Conservation (phyloP, 2,797 vertebrate species). For the Danio jaintianensis region DNA sequence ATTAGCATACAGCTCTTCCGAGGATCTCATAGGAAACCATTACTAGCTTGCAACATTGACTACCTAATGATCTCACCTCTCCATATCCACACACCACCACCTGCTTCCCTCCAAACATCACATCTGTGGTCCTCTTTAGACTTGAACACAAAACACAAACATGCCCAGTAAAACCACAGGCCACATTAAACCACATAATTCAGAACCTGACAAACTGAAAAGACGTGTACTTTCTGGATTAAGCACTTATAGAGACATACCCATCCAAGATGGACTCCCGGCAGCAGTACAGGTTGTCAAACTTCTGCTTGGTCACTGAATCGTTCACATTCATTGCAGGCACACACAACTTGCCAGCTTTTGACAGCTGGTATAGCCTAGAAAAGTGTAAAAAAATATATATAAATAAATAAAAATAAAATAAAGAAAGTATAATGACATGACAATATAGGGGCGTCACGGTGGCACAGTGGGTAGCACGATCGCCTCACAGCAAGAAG, state of each 20-base stretch:
- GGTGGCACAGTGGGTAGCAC: no score
- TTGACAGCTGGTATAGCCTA: constrained; percentile 94
- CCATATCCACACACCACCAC: constrained; percentile 97
- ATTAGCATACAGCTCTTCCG: neutral
- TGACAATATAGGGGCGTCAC: no score
- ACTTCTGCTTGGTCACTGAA: constrained; percentile 97
- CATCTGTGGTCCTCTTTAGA: constrained; percentile 95
- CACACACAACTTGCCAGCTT: constrained; percentile 94
- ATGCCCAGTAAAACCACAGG: neutral
- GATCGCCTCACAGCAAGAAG: no score
- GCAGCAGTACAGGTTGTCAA: constrained; percentile 98
- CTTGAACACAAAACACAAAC: constrained; percentile 68
- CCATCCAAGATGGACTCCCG: constrained; percentile 95
- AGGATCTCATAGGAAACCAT: neutral
- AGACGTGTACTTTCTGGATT: neutral
- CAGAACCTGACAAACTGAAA: neutral
- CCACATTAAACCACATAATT: neutral
- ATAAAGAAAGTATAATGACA: no score
- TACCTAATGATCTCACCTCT: constrained; percentile 80
- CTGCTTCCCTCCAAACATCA: constrained; percentile 98
- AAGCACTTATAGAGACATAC: constrained; percentile 69
- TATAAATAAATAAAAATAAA: no score
- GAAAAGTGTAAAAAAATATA: neutral
- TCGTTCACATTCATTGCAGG: constrained; percentile 98
- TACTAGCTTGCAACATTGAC: neutral